phyloP scores from a whole-genome alignment of 2,888 invertebrate species.

The Atethmia centrago region DNA sequence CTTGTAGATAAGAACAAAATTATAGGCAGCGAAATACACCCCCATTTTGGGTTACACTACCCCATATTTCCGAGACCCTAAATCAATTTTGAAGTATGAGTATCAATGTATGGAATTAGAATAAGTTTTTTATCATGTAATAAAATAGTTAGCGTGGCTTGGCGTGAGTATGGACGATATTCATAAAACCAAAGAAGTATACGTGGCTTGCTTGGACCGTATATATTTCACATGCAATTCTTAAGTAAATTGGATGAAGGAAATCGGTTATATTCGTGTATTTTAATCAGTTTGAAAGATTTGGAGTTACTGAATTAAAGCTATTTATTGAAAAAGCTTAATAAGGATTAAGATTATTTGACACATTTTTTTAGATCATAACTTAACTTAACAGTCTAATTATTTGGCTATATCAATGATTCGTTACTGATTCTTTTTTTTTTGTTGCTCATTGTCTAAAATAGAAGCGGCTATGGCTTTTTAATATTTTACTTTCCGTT shows the following conservation, averaged over 20 bases:
- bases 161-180: slow-evolving; percentile 53
- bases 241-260: slow-evolving; percentile 41
- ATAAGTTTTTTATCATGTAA: slow-evolving; percentile 54
- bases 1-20: slow-evolving; percentile 36
- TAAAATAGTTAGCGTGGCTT: slow-evolving; percentile 48
- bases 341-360: background rate
- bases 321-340: background rate
- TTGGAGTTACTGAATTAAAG: background rate
- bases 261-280: slow-evolving; percentile 34
- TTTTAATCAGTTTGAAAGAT: slow-evolving; percentile 9
- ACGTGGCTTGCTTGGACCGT: slow-evolving; percentile 38
- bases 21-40: slow-evolving; percentile 13
- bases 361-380: background rate
- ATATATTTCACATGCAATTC: slow-evolving; percentile 38
- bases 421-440: background rate
- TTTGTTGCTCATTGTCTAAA: background rate
- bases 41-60: slow-evolving; percentile 6
- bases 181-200: slow-evolving; percentile 54
- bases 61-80: slow-evolving; percentile 11
- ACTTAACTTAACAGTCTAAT: background rate
- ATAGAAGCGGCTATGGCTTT: background rate
- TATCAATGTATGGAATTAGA: slow-evolving; percentile 53
- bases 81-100: slow-evolving; percentile 53
- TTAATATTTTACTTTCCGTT: background rate
- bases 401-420: background rate